These are phyloP conservation scores for Ferrisia virgata DNA, from an alignment of 2,888 invertebrate genomes.

Conservation along the genomic window DNA sequence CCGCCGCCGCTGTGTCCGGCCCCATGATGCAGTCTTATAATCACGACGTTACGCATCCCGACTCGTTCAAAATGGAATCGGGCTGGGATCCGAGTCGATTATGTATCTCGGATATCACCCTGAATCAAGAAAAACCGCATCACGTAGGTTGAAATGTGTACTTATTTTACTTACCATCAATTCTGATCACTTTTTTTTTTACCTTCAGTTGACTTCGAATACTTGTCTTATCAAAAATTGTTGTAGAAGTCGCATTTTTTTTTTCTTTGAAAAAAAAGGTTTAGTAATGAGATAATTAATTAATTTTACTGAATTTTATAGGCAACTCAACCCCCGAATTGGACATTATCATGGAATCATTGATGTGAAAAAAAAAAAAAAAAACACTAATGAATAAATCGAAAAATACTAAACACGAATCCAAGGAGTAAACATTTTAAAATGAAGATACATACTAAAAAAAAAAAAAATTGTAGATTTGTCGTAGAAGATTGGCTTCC, in stretches of 20 bases:
- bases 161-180: too few relatives aligned
- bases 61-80: slow-evolving; percentile 42
- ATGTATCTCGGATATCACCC: slow-evolving; percentile 51
- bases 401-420: not conserved
- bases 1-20: not conserved
- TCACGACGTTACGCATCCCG: slow-evolving; percentile 35
- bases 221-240: too few relatives aligned
- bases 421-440: not conserved
- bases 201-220: too few relatives aligned
- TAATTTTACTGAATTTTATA: not conserved
- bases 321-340: slow-evolving; percentile 33
- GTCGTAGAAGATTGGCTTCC: slow-evolving; percentile 32
- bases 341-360: slow-evolving; percentile 44
- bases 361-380: too few relatives aligned
- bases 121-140: slow-evolving; percentile 35
- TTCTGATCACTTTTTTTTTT: too few relatives aligned
- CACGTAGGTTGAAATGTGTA: slow-evolving; percentile 35
- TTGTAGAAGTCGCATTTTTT: too few relatives aligned
- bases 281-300: not conserved
- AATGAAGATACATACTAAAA: not conserved
- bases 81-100: slow-evolving; percentile 45
- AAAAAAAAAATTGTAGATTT: slow-evolving; percentile 22
- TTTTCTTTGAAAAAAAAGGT: not conserved
- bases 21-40: slow-evolving; percentile 35
- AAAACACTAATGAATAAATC: not conserved